Base-by-base conservation (phyloP, 2,888 invertebrate genomes). In the Napeogenes sylphis region DNA sequence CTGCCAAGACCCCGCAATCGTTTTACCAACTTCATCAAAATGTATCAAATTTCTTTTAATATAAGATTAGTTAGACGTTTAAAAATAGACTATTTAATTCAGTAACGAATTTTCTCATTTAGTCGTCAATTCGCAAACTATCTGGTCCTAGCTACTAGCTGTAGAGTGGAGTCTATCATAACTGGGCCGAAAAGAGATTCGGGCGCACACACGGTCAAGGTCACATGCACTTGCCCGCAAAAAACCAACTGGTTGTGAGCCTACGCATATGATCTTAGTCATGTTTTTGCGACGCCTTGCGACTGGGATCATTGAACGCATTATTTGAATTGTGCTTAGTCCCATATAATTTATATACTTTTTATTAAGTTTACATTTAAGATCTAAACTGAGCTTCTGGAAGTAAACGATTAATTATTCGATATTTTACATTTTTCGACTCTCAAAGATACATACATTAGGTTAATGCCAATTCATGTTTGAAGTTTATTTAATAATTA, bases 201-300 rank as follows among this genome's bases (percentile, higher is more conserved):
- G 78, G 85, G 80, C 79, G 74, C 66, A 65, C 67, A 73, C 73
- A 71, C 80, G 88, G 90, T 88, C 90, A 90, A 90, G 90, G 90
- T 74, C 89, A 79, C 82, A 76, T 84, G 84, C 85, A 87, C 83
- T 81, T 81, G 81, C 73, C 75, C 78, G 85, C 85, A 88, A 90
- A 88, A 87, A 87, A 85, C 72, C 75, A 80, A 84, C 87, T 81
- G 84, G 86, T 88, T 87, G 78, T 79, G 81, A 79, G 76, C 80
- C 79, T 81, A 69, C 84, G 79, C 81, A 81, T 81, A 76, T 73
- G 77, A 79, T 80, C 75, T 79, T 79, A 78, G 78, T 73, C 70
- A 67, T 60, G 68, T 75, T 80, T 78, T 79, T 72, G 63, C 58
- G 56, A 53, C 56, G 45, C 58, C 56, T 53, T 56, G 45, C 54